A percentile compares a stretch with the other conserved stretches of the same genome.
phyloP scores from a whole-genome alignment of 2,888 invertebrate genomes.

The Hirtodrosophila duncani region DNA sequence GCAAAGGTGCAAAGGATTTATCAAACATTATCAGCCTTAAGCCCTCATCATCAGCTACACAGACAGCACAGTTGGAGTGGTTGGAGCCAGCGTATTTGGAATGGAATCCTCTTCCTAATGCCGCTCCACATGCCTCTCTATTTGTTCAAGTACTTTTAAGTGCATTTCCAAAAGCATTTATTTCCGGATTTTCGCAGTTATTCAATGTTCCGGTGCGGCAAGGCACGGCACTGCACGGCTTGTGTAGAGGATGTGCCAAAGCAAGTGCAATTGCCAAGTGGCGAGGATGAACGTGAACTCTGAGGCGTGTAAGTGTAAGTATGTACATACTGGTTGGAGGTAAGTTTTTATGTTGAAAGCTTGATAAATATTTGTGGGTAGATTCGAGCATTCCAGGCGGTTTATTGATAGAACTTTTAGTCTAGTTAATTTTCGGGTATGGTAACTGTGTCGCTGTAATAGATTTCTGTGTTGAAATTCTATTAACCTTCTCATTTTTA shows the following conservation, averaged over 20 bases:
- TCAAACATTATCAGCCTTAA: no score
- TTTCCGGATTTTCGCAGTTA: slow-evolving; percentile 55
- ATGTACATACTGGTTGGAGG: no score
- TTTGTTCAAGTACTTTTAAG: slow-evolving; percentile 59
- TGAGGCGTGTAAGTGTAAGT: slow-evolving; percentile 8
- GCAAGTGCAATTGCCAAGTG: not conserved
- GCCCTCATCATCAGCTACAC: no score
- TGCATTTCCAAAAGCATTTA: slow-evolving; percentile 56
- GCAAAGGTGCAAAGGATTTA: no score
- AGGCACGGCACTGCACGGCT: no score
- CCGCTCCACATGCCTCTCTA: slow-evolving; percentile 13
- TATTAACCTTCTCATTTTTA: no score
- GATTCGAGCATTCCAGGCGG: no score
- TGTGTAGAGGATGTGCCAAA: slow-evolving; percentile 6
- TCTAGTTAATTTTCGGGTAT: no score
- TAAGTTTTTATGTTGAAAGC: slow-evolving; percentile 15
- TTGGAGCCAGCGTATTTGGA: slow-evolving; percentile 7
- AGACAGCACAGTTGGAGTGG: slow-evolving; percentile 16
- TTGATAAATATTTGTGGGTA: slow-evolving; percentile 24
- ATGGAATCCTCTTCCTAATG: not conserved
- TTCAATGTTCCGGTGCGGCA: slow-evolving; percentile 36
- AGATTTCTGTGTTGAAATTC: no score
- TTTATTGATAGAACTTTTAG: no score
- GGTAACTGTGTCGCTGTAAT: no score
- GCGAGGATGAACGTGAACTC: not conserved